phyloP scores from a whole-genome alignment of 2,888 invertebrate genomes.

The Rhopalosiphum nymphaeae region DNA sequence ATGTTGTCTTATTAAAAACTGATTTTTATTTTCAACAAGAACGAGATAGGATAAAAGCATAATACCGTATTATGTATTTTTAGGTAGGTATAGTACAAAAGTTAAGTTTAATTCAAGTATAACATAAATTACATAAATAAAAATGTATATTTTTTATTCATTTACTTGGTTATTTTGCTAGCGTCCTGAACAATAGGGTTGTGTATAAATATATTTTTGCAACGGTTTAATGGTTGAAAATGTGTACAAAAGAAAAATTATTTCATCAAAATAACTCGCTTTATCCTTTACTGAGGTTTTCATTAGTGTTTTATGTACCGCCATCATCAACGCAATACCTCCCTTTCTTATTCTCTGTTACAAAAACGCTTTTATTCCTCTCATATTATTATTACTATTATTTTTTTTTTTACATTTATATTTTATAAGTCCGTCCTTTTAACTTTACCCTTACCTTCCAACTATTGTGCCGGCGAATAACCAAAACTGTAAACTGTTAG shows the following conservation, averaged over 20 bases:
- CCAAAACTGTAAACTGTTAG: slow-evolving; percentile 49
- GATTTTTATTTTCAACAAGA: slow-evolving; percentile 12
- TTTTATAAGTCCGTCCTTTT: slow-evolving; percentile 51
- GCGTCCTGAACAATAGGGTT: slow-evolving; percentile 42
- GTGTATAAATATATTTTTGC: slow-evolving; percentile 55
- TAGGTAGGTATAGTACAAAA: not conserved
- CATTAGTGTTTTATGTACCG: slow-evolving; percentile 46
- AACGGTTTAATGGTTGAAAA: slow-evolving; percentile 46
- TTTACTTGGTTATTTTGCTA: slow-evolving; percentile 44
- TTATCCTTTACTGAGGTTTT: slow-evolving; percentile 55
- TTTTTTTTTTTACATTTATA: slow-evolving; percentile 57
- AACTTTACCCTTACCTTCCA: slow-evolving; percentile 40
- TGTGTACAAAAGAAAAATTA: slow-evolving; percentile 54
- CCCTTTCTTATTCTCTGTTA: slow-evolving; percentile 26
- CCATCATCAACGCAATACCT: slow-evolving; percentile 28
- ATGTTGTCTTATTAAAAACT: not conserved
- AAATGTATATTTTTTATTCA: slow-evolving; percentile 40
- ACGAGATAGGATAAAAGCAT: not conserved
- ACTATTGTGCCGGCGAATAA: slow-evolving; percentile 57
- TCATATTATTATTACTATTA: slow-evolving; percentile 45
- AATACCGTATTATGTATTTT: slow-evolving; percentile 16
- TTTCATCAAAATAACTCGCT: slow-evolving; percentile 63
- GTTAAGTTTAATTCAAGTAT: slow-evolving; percentile 26
- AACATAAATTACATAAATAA: slow-evolving; percentile 34
- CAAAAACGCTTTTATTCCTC: slow-evolving; percentile 56